Base-by-base conservation (phyloP, 2,888 invertebrate genomes). In the Calliphora vomitoria region DNA sequence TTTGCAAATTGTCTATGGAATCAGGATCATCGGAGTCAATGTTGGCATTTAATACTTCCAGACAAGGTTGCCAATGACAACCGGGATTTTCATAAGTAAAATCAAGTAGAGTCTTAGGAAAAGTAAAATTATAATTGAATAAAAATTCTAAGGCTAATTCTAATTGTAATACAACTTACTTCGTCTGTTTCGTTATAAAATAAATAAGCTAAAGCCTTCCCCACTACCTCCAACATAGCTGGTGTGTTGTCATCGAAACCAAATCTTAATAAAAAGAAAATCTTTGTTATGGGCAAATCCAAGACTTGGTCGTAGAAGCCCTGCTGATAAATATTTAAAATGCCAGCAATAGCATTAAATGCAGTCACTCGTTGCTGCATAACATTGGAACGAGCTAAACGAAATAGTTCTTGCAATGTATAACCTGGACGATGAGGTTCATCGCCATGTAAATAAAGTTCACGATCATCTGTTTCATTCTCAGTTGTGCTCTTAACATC, bases 341-440 rank as follows among this genome's bases (percentile, higher is more conserved):
- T 96, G 82, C 97, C 97, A 6, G 97, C 96, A 47, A 99, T 94
- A 0, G 97, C 96, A 85, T 96, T 96, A 18, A 99, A 94, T 1
- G 98, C 97, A 78, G 97, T 95, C 0, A 96, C 95, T 90, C 98
- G 95, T 93, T 99, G 99, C 91, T 98, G 98, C 20, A 95, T 95
- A n/a, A 97, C 95, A 62, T 96, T 95, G 0, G 97, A 97, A 79
- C 96, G 94, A 47, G 96, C 96, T 1, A 99, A 94, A 88, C 97
- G 96, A 90, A 98, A 96, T 0, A 99, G 93, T 94, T 99, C 99
- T 89, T 97, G 97, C 13, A 99, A 93, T 0, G 98, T 96, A 93
- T 99, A 99, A 0, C 99, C 99, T 3, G 99, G 97, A 86, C 98
- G 95, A 87, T 96, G 97, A 8, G 98, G 97, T 93, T 99, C 99